Conservation (phyloP, 2,113 vertebrate species). For the Tachysurus fulvidraco region DNA sequence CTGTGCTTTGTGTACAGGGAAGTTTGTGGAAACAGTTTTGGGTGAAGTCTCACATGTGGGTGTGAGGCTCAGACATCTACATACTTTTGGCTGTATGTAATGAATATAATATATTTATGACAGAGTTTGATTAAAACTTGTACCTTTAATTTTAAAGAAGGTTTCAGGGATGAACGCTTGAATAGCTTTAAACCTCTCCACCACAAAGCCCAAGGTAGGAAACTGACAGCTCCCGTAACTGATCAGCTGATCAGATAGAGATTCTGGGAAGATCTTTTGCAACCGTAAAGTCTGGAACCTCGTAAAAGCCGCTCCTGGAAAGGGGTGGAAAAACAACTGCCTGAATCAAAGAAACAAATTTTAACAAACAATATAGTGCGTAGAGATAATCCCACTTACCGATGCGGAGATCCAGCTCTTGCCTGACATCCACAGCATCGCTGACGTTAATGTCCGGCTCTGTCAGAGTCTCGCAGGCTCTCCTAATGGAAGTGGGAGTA, state of each 20-base stretch:
- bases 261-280: conserved; percentile 86
- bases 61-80: not conserved
- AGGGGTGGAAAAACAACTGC: not conserved
- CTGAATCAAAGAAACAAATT: not conserved
- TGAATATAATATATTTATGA: too few species aligned
- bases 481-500: conserved; percentile 81
- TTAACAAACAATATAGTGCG: not conserved
- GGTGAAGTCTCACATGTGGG: not conserved
- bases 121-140: not conserved
- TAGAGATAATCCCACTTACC: conserved; percentile 66
- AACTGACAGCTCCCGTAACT: conserved; percentile 99
- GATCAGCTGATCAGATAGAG: conserved; percentile 91
- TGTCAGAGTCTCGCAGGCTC: conserved; percentile 85
- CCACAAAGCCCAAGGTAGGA: conserved; percentile 94
- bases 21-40: not conserved
- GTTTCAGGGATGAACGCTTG: conserved; percentile 94
- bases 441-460: conserved; percentile 82
- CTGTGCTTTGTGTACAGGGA: not conserved
- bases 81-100: not conserved
- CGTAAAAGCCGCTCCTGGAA: conserved; percentile 94
- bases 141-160: conserved; percentile 97
- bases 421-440: conserved; percentile 89
- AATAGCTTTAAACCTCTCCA: conserved; percentile 98
- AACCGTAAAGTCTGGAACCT: conserved; percentile 94
- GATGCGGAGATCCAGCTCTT: conserved; percentile 93